A percentile compares a stretch with the other conserved stretches of the same genome.
These are phyloP conservation scores for Blera fallax DNA, from an alignment of 2,888 invertebrate genomes.

Conservation along the genomic window DNA sequence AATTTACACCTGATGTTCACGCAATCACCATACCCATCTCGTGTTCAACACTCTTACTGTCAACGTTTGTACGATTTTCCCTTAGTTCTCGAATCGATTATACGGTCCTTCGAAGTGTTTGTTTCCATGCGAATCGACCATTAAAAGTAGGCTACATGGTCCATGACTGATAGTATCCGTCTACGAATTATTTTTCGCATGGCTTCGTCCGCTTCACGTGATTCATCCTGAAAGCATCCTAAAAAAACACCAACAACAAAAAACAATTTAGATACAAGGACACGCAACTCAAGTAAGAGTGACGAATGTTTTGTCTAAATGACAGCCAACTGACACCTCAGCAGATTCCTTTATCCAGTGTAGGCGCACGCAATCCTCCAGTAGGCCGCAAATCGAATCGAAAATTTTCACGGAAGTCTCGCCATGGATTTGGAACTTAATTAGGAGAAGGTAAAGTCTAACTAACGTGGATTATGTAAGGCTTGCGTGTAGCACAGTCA, in stretches of 20 bases:
- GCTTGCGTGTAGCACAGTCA: slow-evolving; percentile 52
- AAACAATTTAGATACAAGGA: background rate
- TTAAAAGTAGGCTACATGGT: slow-evolving; percentile 44
- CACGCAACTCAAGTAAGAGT: slow-evolving; percentile 39
- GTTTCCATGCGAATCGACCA: slow-evolving; percentile 58
- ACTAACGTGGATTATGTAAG: slow-evolving; percentile 29
- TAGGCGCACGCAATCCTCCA: slow-evolving; percentile 41
- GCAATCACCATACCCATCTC: slow-evolving; percentile 40
- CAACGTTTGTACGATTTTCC: slow-evolving; percentile 18
- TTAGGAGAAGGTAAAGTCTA: slow-evolving; percentile 43
- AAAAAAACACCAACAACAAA: background rate
- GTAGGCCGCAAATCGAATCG: background rate
- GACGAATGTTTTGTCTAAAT: slow-evolving; percentile 54
- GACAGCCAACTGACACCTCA: slow-evolving; percentile 41
- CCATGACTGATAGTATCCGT: slow-evolving; percentile 14
- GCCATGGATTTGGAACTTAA: slow-evolving; percentile 46
- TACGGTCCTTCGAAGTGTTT: slow-evolving; percentile 15
- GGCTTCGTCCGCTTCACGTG: background rate
- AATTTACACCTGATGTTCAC: slow-evolving; percentile 66
- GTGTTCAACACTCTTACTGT: slow-evolving; percentile 30
- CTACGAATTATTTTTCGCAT: slow-evolving; percentile 21
- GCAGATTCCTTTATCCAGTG: slow-evolving; percentile 2
- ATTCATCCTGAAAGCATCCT: slow-evolving; percentile 9
- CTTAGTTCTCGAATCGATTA: slow-evolving; percentile 37
- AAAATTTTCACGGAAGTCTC: slow-evolving; percentile 51